Percentiles rank a stretch among this genome's conserved stretches.
Conservation (phyloP, 2,113 vertebrate species). For the Neopipo cinnamomea region DNA sequence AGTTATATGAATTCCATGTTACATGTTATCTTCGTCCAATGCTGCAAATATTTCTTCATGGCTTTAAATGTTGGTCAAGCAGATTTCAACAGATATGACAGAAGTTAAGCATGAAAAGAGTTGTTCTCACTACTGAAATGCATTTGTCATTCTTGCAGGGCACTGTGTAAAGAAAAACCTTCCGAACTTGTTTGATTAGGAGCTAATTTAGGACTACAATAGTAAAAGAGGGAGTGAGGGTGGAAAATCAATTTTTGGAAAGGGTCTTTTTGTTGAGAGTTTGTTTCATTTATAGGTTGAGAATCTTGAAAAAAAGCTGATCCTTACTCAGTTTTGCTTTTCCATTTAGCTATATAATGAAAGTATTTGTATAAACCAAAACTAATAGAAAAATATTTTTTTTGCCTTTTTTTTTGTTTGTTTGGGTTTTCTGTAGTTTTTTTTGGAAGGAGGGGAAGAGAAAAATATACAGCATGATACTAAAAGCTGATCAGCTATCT, state of each 20-base stretch:
- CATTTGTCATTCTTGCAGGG: not conserved
- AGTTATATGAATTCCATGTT: not conserved
- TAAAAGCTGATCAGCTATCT: not conserved
- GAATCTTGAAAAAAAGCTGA: not conserved
- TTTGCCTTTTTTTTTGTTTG: not conserved
- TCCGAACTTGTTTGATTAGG: not conserved
- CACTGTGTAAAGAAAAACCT: not conserved
- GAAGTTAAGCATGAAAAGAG: not conserved
- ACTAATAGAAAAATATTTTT: not conserved
- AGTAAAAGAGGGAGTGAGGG: not conserved
- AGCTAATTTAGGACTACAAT: not conserved
- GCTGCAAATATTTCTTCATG: not conserved
- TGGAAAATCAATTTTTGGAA: not conserved
- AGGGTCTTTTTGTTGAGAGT: not conserved
- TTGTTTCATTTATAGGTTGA: not conserved
- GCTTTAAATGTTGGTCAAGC: not conserved
- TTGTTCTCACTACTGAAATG: not conserved
- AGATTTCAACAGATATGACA: not conserved
- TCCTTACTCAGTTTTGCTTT: not conserved
- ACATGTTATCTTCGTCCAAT: not conserved
- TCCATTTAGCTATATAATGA: not conserved
- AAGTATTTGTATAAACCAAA: not conserved
- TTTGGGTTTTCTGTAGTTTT: accelerated
- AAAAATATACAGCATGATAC: not conserved
- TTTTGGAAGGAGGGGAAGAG: not conserved